Conservation (phyloP, 2,888 invertebrate genomes). For the Tipula vernalis region DNA sequence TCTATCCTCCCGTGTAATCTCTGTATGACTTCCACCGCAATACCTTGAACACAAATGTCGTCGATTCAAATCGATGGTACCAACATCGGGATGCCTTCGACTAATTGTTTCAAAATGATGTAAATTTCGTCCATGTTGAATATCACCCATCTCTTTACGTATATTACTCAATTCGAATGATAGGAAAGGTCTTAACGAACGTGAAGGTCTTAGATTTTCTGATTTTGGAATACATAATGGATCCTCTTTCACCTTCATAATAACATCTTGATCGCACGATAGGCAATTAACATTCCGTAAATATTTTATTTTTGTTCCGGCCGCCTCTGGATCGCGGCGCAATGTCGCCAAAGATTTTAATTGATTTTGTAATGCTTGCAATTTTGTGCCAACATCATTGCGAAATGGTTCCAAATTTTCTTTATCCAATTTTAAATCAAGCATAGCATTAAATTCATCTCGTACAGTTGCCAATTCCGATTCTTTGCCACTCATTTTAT, state of each 20-base stretch:
- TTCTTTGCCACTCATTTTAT: conserved; percentile 48
- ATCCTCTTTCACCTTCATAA: conserved; percentile 50
- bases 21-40: conserved; percentile 66
- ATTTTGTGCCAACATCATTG: conserved; percentile 48
- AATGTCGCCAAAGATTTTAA: conserved; percentile 45
- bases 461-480: conserved; percentile 47
- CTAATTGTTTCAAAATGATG: conserved; percentile 35
- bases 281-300: conserved; percentile 62
- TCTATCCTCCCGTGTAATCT: conserved; percentile 38
- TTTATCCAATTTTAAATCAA: conserved; percentile 53
- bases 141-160: conserved; percentile 21
- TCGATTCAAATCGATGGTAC: not conserved
- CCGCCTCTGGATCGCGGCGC: conserved; percentile 53
- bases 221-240: conserved; percentile 37
- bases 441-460: conserved; percentile 51
- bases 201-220: conserved; percentile 42
- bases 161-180: conserved; percentile 54
- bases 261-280: conserved; percentile 61
- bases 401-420: conserved; percentile 49
- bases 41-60: conserved; percentile 55
- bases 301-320: conserved; percentile 53
- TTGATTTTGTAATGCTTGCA: conserved; percentile 47
- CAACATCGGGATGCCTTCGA: conserved; percentile 24
- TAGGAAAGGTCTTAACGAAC: conserved; percentile 55
- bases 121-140: conserved; percentile 29